These are phyloP conservation scores for Phalera bucephala DNA, from an alignment of 2,888 invertebrate species.

Conservation along the genomic window DNA sequence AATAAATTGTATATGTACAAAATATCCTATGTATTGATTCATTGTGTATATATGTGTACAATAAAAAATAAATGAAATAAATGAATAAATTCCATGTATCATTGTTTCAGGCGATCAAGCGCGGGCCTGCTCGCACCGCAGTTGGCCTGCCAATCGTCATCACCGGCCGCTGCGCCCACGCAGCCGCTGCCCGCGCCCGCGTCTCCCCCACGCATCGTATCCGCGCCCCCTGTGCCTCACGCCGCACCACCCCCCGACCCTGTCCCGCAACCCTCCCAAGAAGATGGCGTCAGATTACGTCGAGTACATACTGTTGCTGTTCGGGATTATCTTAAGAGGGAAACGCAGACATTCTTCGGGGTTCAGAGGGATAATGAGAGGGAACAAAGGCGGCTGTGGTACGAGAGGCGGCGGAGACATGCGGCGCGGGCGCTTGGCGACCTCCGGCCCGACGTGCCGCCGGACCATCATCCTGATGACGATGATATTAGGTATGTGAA, in stretches of 20 bases:
- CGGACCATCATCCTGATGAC: slow-evolving; percentile 84
- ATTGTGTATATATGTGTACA: too few species aligned
- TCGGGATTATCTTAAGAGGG: slow-evolving; percentile 87
- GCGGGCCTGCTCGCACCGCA: slow-evolving; percentile 73
- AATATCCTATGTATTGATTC: too few species aligned
- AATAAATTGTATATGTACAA: too few species aligned
- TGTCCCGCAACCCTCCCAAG: slow-evolving; percentile 66
- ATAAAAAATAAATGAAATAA: too few species aligned
- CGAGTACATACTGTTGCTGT: slow-evolving; percentile 71
- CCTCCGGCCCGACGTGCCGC: slow-evolving; percentile 82
- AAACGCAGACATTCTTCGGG: slow-evolving; percentile 93
- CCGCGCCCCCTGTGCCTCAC: slow-evolving; percentile 55
- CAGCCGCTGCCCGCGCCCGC: slow-evolving; percentile 57
- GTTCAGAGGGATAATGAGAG: slow-evolving; percentile 90
- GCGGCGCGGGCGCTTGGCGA: slow-evolving; percentile 87
- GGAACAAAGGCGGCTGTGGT: slow-evolving; percentile 89
- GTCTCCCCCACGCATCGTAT: slow-evolving; percentile 70
- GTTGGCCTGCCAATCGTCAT: slow-evolving; percentile 66
- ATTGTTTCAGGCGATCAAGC: slow-evolving; percentile 75
- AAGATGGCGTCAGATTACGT: slow-evolving; percentile 74
- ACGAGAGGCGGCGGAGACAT: slow-evolving; percentile 90
- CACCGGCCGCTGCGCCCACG: slow-evolving; percentile 58
- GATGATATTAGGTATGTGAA: slow-evolving; percentile 78
- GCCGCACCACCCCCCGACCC: slow-evolving; percentile 53
- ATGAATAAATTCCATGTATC: too few species aligned